A percentile compares a stretch with the other conserved stretches of the same genome.
Conservation (phyloP, 2,888 invertebrate species). For the Theristus sp. region DNA sequence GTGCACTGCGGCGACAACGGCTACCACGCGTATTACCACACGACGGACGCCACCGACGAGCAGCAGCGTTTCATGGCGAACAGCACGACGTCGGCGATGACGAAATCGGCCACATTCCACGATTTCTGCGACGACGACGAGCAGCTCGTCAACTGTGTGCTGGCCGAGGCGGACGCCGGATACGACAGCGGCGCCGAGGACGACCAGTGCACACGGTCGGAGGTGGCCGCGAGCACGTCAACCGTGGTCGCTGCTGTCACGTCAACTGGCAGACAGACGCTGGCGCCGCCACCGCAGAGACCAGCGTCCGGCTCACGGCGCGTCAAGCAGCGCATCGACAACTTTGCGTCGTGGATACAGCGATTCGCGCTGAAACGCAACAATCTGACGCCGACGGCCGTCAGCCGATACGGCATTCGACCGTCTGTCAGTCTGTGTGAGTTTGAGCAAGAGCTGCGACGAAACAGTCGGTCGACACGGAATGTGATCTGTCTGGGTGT, state of each 20-base stretch:
- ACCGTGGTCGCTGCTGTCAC: background rate
- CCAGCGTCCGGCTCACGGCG: background rate
- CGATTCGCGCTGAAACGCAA: conserved; percentile 9
- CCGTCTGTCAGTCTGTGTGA: conserved; percentile 22
- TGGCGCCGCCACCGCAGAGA: background rate
- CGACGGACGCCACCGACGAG: too few species aligned
- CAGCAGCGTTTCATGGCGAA: too few species aligned
- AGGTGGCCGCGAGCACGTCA: background rate
- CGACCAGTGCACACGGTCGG: background rate
- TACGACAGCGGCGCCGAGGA: background rate
- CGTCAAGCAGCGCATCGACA: background rate
- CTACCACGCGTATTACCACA: too few species aligned
- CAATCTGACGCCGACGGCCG: background rate
- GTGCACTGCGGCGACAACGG: too few species aligned
- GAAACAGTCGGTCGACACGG: too few species aligned
- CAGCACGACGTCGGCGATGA: conserved; percentile 2
- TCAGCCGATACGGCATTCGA: conserved; percentile 11
- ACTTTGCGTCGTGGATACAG: conserved; percentile 11
- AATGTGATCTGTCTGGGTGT: too few species aligned
- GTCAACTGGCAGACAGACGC: background rate
- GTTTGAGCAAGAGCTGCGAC: conserved; percentile 6
- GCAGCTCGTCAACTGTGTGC: background rate
- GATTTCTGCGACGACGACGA: conserved; percentile 15
- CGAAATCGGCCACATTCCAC: conserved; percentile 21
- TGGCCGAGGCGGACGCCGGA: background rate